Percentiles rank a stretch among this genome's conserved stretches.
Conservation (phyloP, 2,113 vertebrate species). For the Antigone vipio region DNA sequence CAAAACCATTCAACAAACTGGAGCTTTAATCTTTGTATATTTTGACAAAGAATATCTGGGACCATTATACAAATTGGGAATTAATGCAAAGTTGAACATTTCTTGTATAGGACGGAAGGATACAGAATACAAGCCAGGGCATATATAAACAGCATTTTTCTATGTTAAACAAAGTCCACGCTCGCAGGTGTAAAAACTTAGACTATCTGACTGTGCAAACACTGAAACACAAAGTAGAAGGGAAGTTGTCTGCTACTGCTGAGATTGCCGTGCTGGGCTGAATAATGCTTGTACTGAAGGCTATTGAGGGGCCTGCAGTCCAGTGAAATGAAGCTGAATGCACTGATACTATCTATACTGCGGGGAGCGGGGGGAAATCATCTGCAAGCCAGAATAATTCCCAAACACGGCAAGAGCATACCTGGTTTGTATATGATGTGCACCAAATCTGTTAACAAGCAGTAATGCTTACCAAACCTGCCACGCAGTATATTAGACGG, state of each 20-base stretch:
- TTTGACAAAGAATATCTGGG: conserved; percentile 7
- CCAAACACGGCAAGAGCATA: not conserved
- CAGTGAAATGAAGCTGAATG: not conserved
- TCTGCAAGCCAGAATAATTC: not conserved
- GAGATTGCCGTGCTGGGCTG: not conserved
- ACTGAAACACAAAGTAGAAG: not conserved
- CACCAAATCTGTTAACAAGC: not conserved
- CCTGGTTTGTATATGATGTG: fast-evolving
- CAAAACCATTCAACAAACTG: not conserved
- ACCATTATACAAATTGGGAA: not conserved
- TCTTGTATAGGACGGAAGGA: not conserved
- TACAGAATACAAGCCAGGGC: not conserved
- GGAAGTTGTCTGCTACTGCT: not conserved
- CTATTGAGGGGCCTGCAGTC: not conserved
- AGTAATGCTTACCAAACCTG: not conserved
- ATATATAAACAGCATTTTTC: not conserved
- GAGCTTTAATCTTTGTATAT: conserved; percentile 15
- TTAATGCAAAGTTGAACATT: not conserved
- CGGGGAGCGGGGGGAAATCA: not conserved
- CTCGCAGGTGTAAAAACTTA: not conserved
- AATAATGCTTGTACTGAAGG: not conserved
- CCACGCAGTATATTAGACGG: not conserved
- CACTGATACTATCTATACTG: not conserved
- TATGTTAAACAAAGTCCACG: not conserved
- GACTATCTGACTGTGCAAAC: not conserved